Percentiles rank a stretch among this genome's conserved stretches.
These are phyloP conservation scores for Nomada ruficornis DNA, from an alignment of 2,888 invertebrate genomes.

Conservation along the genomic window DNA sequence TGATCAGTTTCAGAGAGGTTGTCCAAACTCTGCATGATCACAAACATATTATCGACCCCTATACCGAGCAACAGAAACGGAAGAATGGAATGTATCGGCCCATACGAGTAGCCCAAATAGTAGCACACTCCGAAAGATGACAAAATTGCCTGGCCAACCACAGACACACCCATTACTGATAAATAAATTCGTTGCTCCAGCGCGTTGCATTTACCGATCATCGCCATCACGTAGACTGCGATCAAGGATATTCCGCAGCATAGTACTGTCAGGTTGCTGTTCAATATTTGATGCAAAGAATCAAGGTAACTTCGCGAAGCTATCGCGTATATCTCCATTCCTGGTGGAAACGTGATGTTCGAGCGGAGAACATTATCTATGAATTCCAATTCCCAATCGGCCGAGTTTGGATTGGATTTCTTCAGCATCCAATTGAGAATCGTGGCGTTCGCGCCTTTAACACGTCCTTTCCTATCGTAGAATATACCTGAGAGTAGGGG, in stretches of 20 bases:
- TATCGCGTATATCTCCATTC: conserved; percentile 79
- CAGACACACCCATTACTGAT: conserved; percentile 80
- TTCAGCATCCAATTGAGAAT: conserved; percentile 81
- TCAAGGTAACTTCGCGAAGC: conserved; percentile 81
- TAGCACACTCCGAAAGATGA: conserved; percentile 83
- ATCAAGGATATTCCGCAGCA: conserved; percentile 82
- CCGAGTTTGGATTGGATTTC: conserved; percentile 72
- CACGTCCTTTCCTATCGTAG: conserved; percentile 73
- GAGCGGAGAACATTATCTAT: conserved; percentile 74
- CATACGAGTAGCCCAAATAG: conserved; percentile 81
- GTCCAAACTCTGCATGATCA: conserved; percentile 82
- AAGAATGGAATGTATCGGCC: conserved; percentile 83
- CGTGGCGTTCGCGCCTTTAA: conserved; percentile 79
- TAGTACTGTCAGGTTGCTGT: conserved; percentile 80
- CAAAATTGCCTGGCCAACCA: conserved; percentile 81
- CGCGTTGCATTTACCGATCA: conserved; percentile 82
- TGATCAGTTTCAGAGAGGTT: conserved; percentile 75
- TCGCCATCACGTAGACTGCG: conserved; percentile 81
- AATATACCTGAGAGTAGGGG: conserved; percentile 78
- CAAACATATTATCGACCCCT: conserved; percentile 84
- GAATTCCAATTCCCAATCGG: conserved; percentile 80
- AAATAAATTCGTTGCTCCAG: conserved; percentile 82
- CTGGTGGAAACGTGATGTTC: conserved; percentile 76
- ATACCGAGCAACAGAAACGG: conserved; percentile 83
- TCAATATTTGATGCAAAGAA: conserved; percentile 77